A percentile compares a stretch with the other conserved stretches of the same genome.
Evolutionary conservation across 1,140 invertebrate genomes (phyloP).

Genomic region (Tenebrio molitor): DNA sequence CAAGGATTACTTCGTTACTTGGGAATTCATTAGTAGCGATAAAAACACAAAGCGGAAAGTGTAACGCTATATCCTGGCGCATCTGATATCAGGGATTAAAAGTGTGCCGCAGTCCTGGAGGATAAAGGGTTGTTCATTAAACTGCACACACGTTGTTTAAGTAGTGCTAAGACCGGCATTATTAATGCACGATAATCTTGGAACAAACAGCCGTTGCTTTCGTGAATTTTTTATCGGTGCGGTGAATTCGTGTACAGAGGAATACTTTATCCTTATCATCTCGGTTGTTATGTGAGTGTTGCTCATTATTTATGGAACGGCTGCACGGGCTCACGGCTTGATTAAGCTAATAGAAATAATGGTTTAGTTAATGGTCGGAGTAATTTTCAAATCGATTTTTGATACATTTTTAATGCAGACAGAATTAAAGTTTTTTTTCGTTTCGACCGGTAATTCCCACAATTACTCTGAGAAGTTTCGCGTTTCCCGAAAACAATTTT

Average conservation of each 20-base stretch:
- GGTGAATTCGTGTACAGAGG: background rate
- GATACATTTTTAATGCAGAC: slow-evolving; percentile 40
- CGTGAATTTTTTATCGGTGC: slow-evolving; percentile 21
- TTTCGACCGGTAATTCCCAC: too few relatives aligned
- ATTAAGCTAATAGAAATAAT: slow-evolving; percentile 23
- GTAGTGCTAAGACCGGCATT: slow-evolving; percentile 19
- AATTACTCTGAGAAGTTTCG: too few relatives aligned
- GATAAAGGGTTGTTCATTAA: slow-evolving; percentile 46
- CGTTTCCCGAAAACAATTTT: too few relatives aligned
- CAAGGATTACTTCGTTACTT: slow-evolving; percentile 38
- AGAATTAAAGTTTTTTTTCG: slow-evolving; percentile 30
- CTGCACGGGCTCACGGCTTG: background rate
- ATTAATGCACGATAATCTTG: slow-evolving; percentile 42
- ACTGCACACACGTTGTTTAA: slow-evolving; percentile 37
- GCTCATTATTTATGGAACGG: slow-evolving; percentile 11
- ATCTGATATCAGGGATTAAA: slow-evolving; percentile 44
- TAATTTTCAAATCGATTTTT: slow-evolving; percentile 26
- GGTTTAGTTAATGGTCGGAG: slow-evolving; percentile 3
- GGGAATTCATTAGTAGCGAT: slow-evolving; percentile 41
- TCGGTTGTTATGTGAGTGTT: slow-evolving; percentile 9
- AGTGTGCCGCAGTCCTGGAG: slow-evolving; percentile 13
- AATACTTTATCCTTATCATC: slow-evolving; percentile 4
- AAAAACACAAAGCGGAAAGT: slow-evolving; percentile 39
- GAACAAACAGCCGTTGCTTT: background rate
- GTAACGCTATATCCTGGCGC: slow-evolving; percentile 31